Base-by-base conservation (phyloP, 1,140 invertebrate species). In the Drosophila ogumai region DNA sequence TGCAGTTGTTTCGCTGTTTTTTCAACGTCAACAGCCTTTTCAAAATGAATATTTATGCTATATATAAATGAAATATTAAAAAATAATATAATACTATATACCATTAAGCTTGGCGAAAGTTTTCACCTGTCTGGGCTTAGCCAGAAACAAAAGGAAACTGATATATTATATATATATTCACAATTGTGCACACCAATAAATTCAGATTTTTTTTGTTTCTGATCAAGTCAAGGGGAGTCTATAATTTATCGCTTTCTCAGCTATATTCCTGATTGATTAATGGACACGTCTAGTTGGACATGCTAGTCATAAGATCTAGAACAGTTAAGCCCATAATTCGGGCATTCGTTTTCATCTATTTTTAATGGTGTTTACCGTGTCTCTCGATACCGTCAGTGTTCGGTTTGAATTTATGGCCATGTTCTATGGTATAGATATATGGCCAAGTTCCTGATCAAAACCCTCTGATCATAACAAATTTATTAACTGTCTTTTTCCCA, bases 21-120 rank as follows among this genome's bases (percentile, higher is more conserved):
- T 32, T 19, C 41, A 49, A 59, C 60, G 72, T 68, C 80, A 82
- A 64, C 65, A 67, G 69, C 67, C 43, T 41, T 38, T 22, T 60
- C 41, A 69, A 58, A 67, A 64, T 44, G 65, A 60, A 56, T 28
- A n/a, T 3, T 32, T 68, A 61, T 46, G 66, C 49, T 10, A 44
- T 13, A 47, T 63, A 46, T 46, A 34, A 36, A 34, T 38, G 9
- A 40, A 9, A 55, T 19, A 49, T 57, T 12, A 12, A 32, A 58
- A 13, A 44, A 46, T 7, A 46, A 28, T 31, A 34, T 34, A 52
- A 34, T 52, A 6, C 17, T 1, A 17, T n/a, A 17, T 13, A 13
- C 25, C 8, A 8, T 17, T 25, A 25, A 25, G 44, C 13, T 4
- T 13, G 41, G 60, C 47, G 40, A 77, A 63, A 38, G 34, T 72